A percentile compares a stretch with the other conserved stretches of the same genome.
Evolutionary conservation across 2,113 vertebrate genomes (phyloP).

Genomic region (Ceyx cyanopectus): DNA sequence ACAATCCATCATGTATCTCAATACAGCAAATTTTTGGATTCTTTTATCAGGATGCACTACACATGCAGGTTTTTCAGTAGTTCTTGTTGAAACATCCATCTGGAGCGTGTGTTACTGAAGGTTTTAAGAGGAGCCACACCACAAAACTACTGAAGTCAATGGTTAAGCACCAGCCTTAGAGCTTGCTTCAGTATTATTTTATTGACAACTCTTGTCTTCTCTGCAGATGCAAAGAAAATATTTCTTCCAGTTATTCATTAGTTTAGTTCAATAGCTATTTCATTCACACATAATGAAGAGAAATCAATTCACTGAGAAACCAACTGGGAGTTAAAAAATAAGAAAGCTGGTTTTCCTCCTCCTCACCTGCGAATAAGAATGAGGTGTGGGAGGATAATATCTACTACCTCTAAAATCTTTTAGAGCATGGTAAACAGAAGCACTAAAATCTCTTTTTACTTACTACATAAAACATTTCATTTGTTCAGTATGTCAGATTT

Average conservation of each 20-base stretch:
- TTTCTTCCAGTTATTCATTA: conserved; percentile 11
- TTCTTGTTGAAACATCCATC: background rate
- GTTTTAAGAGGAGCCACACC: background rate
- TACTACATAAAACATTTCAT: background rate
- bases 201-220: background rate
- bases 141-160: background rate
- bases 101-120: background rate
- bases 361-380: conserved; percentile 29
- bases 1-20: background rate
- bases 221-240: conserved; percentile 7
- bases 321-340: conserved; percentile 29
- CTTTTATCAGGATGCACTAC: background rate
- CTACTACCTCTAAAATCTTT: conserved; percentile 3
- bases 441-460: background rate
- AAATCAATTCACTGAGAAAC: conserved; percentile 34
- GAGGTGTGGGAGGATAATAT: conserved; percentile 30
- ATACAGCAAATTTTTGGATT: background rate
- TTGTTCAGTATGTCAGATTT: background rate
- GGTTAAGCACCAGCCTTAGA: background rate
- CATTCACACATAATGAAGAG: conserved; percentile 24
- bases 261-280: conserved; percentile 18
- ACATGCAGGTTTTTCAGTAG: background rate
- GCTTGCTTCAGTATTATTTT: background rate
- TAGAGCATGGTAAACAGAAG: background rate
- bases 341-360: conserved; percentile 48